Conservation (phyloP, 2,113 vertebrate species). For the Sylvia atricapilla region DNA sequence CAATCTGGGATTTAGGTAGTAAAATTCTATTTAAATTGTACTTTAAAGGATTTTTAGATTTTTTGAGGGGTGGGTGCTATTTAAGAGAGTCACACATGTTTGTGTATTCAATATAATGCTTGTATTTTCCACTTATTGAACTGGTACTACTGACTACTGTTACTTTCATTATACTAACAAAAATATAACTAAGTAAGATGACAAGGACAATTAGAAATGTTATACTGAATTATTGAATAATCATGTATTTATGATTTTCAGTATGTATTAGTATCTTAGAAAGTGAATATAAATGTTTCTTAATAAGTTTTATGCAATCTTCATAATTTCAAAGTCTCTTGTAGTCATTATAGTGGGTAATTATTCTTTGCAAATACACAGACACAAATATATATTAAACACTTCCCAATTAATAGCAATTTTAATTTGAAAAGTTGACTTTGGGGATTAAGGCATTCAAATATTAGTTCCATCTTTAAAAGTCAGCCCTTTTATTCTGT, state of each 20-base stretch:
- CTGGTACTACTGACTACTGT: not conserved
- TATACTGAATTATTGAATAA: not conserved
- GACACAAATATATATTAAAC: not conserved
- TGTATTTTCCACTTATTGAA: not conserved
- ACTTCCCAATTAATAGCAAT: not conserved
- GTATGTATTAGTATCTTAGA: not conserved
- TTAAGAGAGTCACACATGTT: not conserved
- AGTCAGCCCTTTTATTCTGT: not conserved
- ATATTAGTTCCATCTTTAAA: not conserved
- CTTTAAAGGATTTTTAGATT: not conserved
- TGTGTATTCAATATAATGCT: not conserved
- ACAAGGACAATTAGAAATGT: not conserved
- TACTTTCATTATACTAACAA: not conserved
- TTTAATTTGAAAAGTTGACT: not conserved
- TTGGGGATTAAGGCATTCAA: not conserved
- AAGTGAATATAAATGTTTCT: not conserved
- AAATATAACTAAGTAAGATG: not conserved
- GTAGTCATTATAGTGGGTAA: not conserved
- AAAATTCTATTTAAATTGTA: not conserved
- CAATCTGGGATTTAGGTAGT: not conserved
- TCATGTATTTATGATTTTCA: not conserved
- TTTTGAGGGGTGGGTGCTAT: rapidly evolving
- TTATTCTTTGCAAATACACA: not conserved
- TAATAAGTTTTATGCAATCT: not conserved
- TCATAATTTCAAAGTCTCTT: not conserved